Percentiles rank a stretch among this genome's conserved stretches.
These are phyloP conservation scores for Anas georgica DNA, from an alignment of 2,797 vertebrate species.

Conservation along the genomic window DNA sequence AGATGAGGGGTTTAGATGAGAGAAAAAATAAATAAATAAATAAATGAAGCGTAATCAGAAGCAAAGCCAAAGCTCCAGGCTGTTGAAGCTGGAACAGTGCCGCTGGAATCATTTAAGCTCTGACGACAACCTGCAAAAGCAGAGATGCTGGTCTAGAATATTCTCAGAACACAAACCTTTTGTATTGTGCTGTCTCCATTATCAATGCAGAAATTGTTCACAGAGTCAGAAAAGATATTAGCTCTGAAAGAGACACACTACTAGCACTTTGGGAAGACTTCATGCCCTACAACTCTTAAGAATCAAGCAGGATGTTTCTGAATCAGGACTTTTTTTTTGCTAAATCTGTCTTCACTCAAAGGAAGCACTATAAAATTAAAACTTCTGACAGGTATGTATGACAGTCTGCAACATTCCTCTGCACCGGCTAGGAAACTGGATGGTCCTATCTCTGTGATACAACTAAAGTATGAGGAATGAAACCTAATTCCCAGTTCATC, in stretches of 20 bases:
- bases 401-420: not conserved
- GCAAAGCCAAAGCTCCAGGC: not conserved
- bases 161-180: not conserved
- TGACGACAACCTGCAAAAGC: conserved; percentile 22
- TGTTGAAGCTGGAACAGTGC: not conserved
- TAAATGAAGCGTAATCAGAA: not conserved
- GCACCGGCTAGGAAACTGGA: not conserved
- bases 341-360: not conserved
- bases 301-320: not conserved
- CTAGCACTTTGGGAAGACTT: not conserved
- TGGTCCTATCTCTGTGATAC: not conserved
- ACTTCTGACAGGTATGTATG: not conserved
- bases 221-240: not conserved
- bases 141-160: conserved; percentile 7
- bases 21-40: not conserved
- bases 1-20: not conserved
- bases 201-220: conserved; percentile 12
- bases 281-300: not conserved
- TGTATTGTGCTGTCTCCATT: not conserved
- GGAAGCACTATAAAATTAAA: not conserved
- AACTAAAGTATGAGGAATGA: not conserved
- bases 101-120: not conserved
- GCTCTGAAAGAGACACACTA: not conserved
- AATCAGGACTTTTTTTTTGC: not conserved
- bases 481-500: not conserved